phyloP scores from a whole-genome alignment of 2,113 vertebrate genomes.

The Acrocephalus arundinaceus region DNA sequence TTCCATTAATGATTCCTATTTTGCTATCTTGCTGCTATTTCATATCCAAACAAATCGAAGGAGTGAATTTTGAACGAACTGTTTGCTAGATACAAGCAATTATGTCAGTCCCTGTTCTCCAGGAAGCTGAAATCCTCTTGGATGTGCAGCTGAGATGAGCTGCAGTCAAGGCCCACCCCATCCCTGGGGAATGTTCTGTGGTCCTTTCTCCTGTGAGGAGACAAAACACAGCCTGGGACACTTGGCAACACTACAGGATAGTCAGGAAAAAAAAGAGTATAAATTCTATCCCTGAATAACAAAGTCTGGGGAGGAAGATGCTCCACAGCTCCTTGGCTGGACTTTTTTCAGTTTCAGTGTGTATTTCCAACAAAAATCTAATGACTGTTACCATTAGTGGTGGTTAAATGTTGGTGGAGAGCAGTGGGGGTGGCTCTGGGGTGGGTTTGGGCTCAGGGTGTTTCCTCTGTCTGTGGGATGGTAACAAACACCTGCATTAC shows the following conservation, averaged over 20 bases:
- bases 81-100: no score
- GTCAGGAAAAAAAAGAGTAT: not conserved
- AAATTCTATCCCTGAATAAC: not conserved
- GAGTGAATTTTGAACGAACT: no score
- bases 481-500: not conserved
- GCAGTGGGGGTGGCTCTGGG: not conserved
- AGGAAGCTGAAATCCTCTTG: not conserved
- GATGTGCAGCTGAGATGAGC: not conserved
- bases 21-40: not conserved
- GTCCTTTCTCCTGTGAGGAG: not conserved
- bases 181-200: not conserved
- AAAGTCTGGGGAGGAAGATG: not conserved
- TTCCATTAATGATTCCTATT: not conserved
- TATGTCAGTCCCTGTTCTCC: not conserved
- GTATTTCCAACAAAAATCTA: not conserved
- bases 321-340: not conserved
- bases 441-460: not conserved
- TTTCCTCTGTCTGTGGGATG: not conserved
- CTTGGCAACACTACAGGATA: not conserved
- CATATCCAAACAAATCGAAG: not conserved
- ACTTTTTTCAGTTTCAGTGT: fast-evolving
- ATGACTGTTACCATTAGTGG: fast-evolving
- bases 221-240: not conserved
- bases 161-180: not conserved
- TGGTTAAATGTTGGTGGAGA: not conserved